Base-by-base conservation (phyloP, 2,113 vertebrate species). In the Antechinus flavipes region DNA sequence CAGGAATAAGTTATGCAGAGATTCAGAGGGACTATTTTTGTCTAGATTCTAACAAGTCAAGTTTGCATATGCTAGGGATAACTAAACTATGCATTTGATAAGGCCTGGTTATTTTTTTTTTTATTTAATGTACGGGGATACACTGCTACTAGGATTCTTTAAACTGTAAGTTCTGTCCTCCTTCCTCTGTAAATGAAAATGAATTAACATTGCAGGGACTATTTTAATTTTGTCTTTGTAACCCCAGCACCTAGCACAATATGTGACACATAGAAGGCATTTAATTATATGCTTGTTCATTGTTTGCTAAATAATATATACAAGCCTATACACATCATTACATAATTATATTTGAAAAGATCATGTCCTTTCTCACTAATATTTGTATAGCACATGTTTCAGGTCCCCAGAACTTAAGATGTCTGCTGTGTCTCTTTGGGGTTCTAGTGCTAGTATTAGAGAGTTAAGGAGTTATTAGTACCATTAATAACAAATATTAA, bases 11-110 rank as follows among this genome's bases (percentile, higher is more conserved):
- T 94, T 56, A 24, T 14, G 35, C 9, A 58, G 89, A 95, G 89
- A 93, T 95, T 93, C 52, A 25, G 24, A 96, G 91, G 94, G 89
- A 93, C 94, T 96, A 93, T 24, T 94, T 91, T 94, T 95, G 91
- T 95, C 93, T 92, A 91, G 95, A 95, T 95, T 76, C 56, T 92
- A 95, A 8, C n/a, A 12, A 96, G 96, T 30, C 53, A 42, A 92
- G 53, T 50, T 19, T 25, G 92, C 19, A 23, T n/a, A 42, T 42
- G n/a, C 35, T 84, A 84, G n/a, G 19, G 68, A 7, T n/a, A 84
- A 84, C 35, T 84, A 84, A 84, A 84, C 19, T 84, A 84, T 42
- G 8, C 68, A 84, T 84, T 84, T 8, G 6, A 42, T 84, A 23
- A 84, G 16, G 35, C 42, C 68, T 84, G 68, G 68, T 84, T 42